Evolutionary conservation across 2,113 vertebrate genomes (phyloP).

Genomic region (Formicarius rufipectus): DNA sequence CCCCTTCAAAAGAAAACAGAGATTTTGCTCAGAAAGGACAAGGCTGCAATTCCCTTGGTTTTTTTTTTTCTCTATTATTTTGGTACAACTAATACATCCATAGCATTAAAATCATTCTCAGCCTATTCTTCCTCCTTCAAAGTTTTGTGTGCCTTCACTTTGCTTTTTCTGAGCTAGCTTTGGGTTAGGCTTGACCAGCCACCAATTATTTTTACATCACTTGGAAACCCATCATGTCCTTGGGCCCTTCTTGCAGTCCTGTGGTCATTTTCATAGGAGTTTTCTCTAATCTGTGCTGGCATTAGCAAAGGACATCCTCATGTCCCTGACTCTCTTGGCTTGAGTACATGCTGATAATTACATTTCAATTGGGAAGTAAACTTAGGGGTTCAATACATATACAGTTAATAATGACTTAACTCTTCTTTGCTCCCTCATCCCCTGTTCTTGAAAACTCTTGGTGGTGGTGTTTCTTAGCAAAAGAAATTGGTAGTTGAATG

Average conservation of each 20-base stretch:
- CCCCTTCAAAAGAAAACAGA: neutral
- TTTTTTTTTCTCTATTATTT: neutral
- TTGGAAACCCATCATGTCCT: neutral
- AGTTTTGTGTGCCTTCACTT: neutral
- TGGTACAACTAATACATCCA: neutral
- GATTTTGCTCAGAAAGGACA: neutral
- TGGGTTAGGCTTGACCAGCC: neutral
- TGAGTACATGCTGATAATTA: neutral
- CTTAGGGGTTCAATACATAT: neutral
- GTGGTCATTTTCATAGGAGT: neutral
- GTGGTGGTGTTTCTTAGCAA: neutral
- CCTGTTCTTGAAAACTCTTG: neutral
- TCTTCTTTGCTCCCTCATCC: neutral
- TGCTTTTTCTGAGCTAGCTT: neutral
- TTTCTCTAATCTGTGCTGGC: conserved; percentile 29
- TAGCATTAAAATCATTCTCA: neutral
- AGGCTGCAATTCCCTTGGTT: neutral
- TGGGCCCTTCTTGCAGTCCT: neutral
- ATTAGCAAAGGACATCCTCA: neutral
- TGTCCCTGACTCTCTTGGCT: neutral
- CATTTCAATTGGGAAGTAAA: conserved; percentile 22
- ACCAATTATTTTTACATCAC: neutral
- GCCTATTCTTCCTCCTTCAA: neutral
- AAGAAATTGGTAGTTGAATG: neutral
- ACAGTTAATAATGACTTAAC: neutral